A percentile compares a stretch with the other conserved stretches of the same genome.
phyloP scores from a whole-genome alignment of 2,888 invertebrate species.

The Digitonthophagus gazella region DNA sequence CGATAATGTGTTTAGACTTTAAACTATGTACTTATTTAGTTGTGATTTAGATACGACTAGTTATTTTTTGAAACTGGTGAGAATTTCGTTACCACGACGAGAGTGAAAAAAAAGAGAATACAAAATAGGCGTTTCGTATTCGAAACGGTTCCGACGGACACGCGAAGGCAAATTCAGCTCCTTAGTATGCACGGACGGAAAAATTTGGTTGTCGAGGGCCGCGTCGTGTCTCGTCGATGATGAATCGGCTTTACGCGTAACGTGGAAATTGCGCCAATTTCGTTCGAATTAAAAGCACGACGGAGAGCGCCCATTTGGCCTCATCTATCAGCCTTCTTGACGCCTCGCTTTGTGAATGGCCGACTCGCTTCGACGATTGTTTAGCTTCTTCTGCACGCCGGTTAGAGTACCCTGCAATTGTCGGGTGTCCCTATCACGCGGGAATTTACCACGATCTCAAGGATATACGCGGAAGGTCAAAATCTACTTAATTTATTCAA shows the following conservation, averaged over 20 bases:
- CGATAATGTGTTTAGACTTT: no score
- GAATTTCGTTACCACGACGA: background rate
- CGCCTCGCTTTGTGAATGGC: background rate
- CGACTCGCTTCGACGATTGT: background rate
- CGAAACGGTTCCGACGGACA: background rate
- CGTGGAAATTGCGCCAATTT: slow-evolving; percentile 48
- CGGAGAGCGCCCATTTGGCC: background rate
- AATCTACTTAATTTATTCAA: background rate
- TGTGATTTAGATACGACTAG: no score
- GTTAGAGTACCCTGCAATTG: background rate
- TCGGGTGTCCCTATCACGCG: no score
- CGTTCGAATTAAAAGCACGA: slow-evolving; percentile 34
- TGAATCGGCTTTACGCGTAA: slow-evolving; percentile 47
- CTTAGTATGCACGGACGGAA: slow-evolving; percentile 2
- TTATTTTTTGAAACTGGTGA: background rate
- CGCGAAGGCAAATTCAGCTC: slow-evolving; percentile 5
- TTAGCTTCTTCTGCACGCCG: background rate
- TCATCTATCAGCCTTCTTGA: background rate
- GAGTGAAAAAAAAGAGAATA: background rate
- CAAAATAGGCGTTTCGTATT: background rate
- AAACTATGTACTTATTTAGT: no score
- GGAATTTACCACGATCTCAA: background rate
- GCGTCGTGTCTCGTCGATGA: slow-evolving; percentile 29
- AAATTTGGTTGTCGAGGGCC: background rate
- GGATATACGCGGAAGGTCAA: background rate